phyloP scores from a whole-genome alignment of 2,888 invertebrate genomes.

The Coenonympha glycerion region DNA sequence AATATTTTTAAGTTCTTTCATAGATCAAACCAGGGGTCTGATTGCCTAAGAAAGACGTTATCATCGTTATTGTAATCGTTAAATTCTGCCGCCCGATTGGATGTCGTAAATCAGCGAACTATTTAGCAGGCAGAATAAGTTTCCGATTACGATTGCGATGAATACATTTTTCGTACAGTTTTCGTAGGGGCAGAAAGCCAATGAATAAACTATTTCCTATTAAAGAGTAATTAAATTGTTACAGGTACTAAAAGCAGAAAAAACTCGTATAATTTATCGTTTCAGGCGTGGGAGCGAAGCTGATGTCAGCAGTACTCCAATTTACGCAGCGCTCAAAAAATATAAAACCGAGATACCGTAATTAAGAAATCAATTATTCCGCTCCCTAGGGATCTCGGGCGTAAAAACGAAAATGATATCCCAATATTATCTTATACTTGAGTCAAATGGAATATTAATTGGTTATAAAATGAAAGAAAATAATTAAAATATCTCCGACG shows the following conservation, averaged over 20 bases:
- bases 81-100: too few relatives aligned
- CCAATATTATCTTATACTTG: constrained; percentile 26
- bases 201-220: too few relatives aligned
- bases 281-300: background rate
- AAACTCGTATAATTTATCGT: background rate
- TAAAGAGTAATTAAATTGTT: background rate
- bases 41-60: too few relatives aligned
- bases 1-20: too few relatives aligned
- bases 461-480: constrained; percentile 21
- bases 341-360: constrained; percentile 8
- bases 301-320: background rate
- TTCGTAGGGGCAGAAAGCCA: too few relatives aligned
- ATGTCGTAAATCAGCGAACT: too few relatives aligned
- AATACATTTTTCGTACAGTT: too few relatives aligned
- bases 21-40: too few relatives aligned
- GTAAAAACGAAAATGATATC: constrained; percentile 22
- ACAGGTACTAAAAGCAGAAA: background rate
- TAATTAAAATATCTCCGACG: constrained; percentile 14
- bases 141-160: too few relatives aligned
- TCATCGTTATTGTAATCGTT: too few relatives aligned
- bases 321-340: constrained; percentile 1
- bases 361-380: constrained; percentile 18
- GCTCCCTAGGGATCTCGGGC: constrained; percentile 13
- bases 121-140: too few relatives aligned
- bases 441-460: constrained; percentile 23